phyloP scores from a whole-genome alignment of 2,797 vertebrate species.

The Thripadectes ignobilis region DNA sequence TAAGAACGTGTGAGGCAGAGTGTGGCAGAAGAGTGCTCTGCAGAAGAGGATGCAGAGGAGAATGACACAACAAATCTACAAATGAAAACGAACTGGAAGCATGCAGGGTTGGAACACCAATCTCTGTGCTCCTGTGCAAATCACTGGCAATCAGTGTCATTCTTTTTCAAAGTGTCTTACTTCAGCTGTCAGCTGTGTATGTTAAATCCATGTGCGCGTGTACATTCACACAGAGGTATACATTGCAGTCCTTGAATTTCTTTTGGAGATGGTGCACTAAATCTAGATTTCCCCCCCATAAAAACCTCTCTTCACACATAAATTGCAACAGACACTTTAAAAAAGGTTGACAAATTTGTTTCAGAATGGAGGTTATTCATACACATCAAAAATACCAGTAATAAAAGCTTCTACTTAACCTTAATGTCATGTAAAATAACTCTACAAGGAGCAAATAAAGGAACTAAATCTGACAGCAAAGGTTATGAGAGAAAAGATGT shows the following conservation, averaged over 20 bases:
- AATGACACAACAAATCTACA: not conserved
- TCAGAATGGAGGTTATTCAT: slow-evolving; percentile 73
- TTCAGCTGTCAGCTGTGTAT: not conserved
- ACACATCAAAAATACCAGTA: slow-evolving; percentile 70
- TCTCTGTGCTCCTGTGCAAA: not conserved
- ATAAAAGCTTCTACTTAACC: slow-evolving; percentile 76
- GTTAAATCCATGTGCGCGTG: not conserved
- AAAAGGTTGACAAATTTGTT: slow-evolving; percentile 73
- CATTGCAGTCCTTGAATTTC: not conserved
- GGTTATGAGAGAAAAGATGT: slow-evolving; percentile 82
- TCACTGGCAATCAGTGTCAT: not conserved
- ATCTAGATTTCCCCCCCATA: slow-evolving; percentile 13
- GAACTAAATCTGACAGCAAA: slow-evolving; percentile 82
- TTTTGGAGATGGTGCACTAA: slow-evolving; percentile 39
- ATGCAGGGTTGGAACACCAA: not conserved
- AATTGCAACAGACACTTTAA: slow-evolving; percentile 71
- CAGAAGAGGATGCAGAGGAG: not conserved
- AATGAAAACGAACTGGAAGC: not conserved
- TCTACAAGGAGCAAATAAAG: slow-evolving; percentile 74
- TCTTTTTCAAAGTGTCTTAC: slow-evolving; percentile 15
- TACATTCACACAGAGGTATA: not conserved
- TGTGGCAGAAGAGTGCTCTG: not conserved
- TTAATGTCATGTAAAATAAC: slow-evolving; percentile 74
- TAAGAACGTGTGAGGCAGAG: not conserved
- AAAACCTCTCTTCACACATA: slow-evolving; percentile 24